Evolutionary conservation across 2,888 invertebrate species (phyloP).

Genomic region (Zeuzera pyrina): DNA sequence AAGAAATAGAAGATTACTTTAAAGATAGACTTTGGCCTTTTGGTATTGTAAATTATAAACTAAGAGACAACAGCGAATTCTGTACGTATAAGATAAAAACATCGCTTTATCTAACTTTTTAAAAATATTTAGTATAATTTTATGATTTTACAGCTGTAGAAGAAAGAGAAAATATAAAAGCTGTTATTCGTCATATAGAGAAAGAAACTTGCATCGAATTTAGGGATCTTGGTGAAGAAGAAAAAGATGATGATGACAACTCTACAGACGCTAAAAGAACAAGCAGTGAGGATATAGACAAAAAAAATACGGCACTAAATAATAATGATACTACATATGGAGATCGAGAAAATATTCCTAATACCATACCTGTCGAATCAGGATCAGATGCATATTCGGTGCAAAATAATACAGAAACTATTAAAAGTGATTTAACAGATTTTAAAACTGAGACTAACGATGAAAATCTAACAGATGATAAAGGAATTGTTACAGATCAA

Average conservation of each 20-base stretch:
- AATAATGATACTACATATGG: not conserved
- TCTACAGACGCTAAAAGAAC: not conserved
- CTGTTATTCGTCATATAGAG: constrained; percentile 51
- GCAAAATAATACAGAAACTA: no score
- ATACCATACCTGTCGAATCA: no score
- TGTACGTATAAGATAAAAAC: constrained; percentile 32
- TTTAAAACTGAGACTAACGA: no score
- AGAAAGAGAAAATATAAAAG: constrained; percentile 49
- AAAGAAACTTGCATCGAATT: constrained; percentile 56
- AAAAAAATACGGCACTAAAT: not conserved
- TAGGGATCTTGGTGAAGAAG: constrained; percentile 22
- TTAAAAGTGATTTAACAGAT: no score
- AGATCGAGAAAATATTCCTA: no score
- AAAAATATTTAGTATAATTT: constrained; percentile 1
- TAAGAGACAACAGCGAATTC: constrained; percentile 42
- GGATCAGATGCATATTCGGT: no score
- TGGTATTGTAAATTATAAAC: constrained; percentile 42
- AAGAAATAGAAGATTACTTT: constrained; percentile 42
- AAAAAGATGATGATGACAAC: constrained; percentile 4
- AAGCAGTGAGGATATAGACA: not conserved
- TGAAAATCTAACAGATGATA: no score
- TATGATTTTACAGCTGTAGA: constrained; percentile 35
- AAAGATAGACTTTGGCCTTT: constrained; percentile 42
- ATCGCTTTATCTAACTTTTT: not conserved
- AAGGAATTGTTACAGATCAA: no score